Base-by-base conservation (phyloP, 2,888 invertebrate species). In the Acronicta leporina region DNA sequence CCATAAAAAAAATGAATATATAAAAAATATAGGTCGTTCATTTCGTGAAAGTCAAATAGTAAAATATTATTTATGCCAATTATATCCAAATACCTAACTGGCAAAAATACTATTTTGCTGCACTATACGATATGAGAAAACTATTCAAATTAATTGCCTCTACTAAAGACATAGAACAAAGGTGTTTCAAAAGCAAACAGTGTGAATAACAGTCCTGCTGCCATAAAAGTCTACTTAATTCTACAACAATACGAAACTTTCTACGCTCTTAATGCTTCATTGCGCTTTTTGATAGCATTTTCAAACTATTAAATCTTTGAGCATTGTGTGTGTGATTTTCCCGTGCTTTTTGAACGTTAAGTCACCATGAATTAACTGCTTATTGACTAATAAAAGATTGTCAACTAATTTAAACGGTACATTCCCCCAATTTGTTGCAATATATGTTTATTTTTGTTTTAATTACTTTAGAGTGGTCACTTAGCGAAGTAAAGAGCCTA, bases 361-460 rank as follows among this genome's bases (percentile, higher is more conserved):
- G 73, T 75, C 62, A 63, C 52, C 16, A 66, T 69, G 65, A 76
- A 74, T 75, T 73, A 67, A 72, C 48, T 42, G 51, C 63, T 51
- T 45, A 68, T 52, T 43, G 51, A n/a, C n/a, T 38, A 38, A n/a
- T 53, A 47, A 63, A 70, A 54, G 16, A 52, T 50, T 61, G 55
- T 44, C 53, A 58, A 42, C 50, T 42, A 65, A 63, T 61, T 48
- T 74, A 59, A 68, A 70, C 61, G 49, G 52, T 65, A 57, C 47
- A 55, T 67, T 71, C 62, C 35, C 52, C 68, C 73, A 55, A 80
- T 73, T 69, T 72, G 64, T 69, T 74, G 56, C 71, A 54, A 15
- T 45, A 27, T 43, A 64, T 42, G 50, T 69, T 49, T 63, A 53
- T 63, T 67, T 68, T 68, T 68, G 64, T 64, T 67, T 65, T 75